Base-by-base conservation (phyloP, 2,797 vertebrate species). In the Sebastes elongatus region DNA sequence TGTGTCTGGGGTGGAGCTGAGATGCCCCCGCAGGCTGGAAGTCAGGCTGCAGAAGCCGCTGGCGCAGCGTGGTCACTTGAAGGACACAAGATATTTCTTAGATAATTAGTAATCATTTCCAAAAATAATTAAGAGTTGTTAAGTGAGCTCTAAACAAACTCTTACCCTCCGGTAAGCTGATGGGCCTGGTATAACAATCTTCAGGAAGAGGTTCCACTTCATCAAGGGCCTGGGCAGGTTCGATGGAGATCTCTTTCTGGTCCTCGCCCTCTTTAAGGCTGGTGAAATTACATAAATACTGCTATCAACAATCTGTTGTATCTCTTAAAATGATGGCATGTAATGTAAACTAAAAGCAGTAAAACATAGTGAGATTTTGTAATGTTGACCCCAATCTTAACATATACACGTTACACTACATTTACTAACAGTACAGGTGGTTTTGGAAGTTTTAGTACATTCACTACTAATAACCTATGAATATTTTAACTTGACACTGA, bases 211-310 rank as follows among this genome's bases (percentile, higher is more conserved):
- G 98, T 52, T 99, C 99, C 79, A 99, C 97, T 94, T 99, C 99
- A 87, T 99, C 98, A 10, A 98, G 92, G 13, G 98, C 97, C 91
- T 97, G 98, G 59, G 97, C 97, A 7, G 97, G 97, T 74, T 99
- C 98, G 6, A 99, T 98, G 94, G 94, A 97, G 87, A 99, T 96
- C 93, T 99, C 99, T 80, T 98, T 99, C 87, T 99, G 97, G 89
- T 99, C 98, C 80, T 99, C 98, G 25, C 97, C 98, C 92, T 99
- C 98, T 92, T 99, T 99, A 52, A 99, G 95, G 52, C 98, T 99
- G 69, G 79, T 71, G 11, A 81, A 71, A 38, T 60, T 16, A 86
- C 56, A 86, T 52, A 87, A 82, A 85, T 57, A 71, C 38, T 28
- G 33, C 20, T 49, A 8, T 74, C 27, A 86, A 74, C 9, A 32